Evolutionary conservation across 1,140 invertebrate genomes (phyloP), one percentile per base, ranked within the genome.

Genomic region (Euglossa dilemma): DNA sequence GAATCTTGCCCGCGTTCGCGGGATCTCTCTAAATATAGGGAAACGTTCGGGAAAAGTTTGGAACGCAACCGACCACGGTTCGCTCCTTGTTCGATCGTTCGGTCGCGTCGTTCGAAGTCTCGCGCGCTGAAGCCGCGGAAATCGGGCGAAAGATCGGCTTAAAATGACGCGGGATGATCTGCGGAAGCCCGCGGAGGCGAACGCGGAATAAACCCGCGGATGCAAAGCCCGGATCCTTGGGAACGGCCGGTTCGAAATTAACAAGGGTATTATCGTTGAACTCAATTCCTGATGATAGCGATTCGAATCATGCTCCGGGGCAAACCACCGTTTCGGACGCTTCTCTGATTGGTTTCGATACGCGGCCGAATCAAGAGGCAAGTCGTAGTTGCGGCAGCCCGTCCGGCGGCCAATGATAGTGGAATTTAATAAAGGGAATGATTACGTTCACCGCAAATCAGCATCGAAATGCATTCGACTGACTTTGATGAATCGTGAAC

Each of bases 381-480:
- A 88, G 84, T 86, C 87, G 87, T 78, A 52, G 54, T 59, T 66
- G 73, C 80, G 67, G 63, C 59, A 61, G 57, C 69, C 59, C 72
- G 63, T 56, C 69, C 45, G 73, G 54, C 56, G 63, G 63, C 43
- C 78, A 67, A 80, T 84, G 83, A 87, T 76, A 77, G 82, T 66
- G 78, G 88, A 89, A 89, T 89, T 89, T 89, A 89, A 89, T 89
- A 89, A 89, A 89, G 77, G 85, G 85, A 89, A 88, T 89, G 88
- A 89, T 89, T 89, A 89, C 84, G 87, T 63, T 71, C 67, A 81
- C 88, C 87, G 87, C 88, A 89, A 89, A 89, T 89, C 87, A 89
- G 87, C 76, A 89, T 89, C 85, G 85, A 89, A 89, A 86, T 80
- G 84, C 70, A 80, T 86, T 73, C 77, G 80, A 50, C 77, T 82